phyloP scores from a whole-genome alignment of 2,888 invertebrate genomes.

The Drosophila setosimentum region DNA sequence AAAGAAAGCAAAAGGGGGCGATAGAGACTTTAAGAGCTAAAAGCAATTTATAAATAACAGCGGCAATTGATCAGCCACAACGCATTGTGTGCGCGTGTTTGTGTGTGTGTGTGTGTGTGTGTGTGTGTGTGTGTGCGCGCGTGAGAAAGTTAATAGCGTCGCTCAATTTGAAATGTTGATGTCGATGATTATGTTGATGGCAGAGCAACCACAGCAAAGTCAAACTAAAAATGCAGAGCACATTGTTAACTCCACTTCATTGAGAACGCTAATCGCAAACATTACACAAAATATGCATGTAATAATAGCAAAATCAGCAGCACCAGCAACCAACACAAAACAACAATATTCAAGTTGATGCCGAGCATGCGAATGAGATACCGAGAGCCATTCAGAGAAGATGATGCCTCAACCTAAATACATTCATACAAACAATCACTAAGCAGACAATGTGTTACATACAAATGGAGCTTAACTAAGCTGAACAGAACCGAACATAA shows the following conservation, averaged over 20 bases:
- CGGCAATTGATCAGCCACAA: conserved; percentile 64
- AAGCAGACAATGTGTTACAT: neutral
- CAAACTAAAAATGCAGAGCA: conserved; percentile 73
- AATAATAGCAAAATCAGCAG: conserved; percentile 74
- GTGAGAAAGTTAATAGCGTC: conserved; percentile 56
- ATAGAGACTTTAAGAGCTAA: conserved; percentile 12
- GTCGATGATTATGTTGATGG: conserved; percentile 76
- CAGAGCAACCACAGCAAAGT: conserved; percentile 34
- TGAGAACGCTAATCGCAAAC: conserved; percentile 80
- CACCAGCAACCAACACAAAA: conserved; percentile 30
- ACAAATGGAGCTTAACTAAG: conserved; percentile 14
- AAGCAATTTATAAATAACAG: conserved; percentile 42
- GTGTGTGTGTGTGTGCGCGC: neutral
- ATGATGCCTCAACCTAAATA: conserved; percentile 4
- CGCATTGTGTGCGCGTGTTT: neutral
- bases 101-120: neutral
- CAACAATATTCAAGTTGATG: conserved; percentile 8
- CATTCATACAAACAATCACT: neutral
- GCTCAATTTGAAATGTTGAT: conserved; percentile 77
- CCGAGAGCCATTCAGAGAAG: conserved; percentile 5
- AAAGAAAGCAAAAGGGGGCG: neutral
- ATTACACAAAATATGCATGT: conserved; percentile 81
- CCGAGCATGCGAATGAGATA: conserved; percentile 43
- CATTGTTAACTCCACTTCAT: conserved; percentile 80
- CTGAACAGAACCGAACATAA: neutral